Evolutionary conservation across 2,797 vertebrate species (phyloP).

Genomic region (Enteromius fasciolatus): DNA sequence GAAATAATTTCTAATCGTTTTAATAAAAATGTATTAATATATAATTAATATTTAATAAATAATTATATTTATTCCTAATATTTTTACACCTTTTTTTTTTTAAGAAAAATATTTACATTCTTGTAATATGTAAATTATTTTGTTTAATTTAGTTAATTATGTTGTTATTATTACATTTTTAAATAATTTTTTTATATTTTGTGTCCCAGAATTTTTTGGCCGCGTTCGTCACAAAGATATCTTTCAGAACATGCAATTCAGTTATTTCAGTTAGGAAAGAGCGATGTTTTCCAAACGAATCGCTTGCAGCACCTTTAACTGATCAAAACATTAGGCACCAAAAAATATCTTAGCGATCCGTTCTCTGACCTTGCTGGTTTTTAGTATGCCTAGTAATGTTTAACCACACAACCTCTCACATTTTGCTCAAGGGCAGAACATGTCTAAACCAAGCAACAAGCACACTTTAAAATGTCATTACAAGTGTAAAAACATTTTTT

Average conservation of each 20-base stretch:
- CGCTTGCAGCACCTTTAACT: not conserved
- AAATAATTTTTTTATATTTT: not conserved
- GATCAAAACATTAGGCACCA: not conserved
- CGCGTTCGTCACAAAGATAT: not conserved
- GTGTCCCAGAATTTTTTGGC: not conserved
- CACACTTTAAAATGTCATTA: conserved; percentile 28
- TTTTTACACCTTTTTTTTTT: no score
- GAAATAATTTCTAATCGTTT: no score
- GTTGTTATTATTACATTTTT: not conserved
- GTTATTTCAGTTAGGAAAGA: not conserved
- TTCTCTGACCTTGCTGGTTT: not conserved
- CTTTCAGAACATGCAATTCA: not conserved
- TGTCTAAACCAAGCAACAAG: conserved; percentile 22
- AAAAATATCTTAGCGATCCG: not conserved
- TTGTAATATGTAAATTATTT: no score
- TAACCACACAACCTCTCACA: conserved; percentile 18
- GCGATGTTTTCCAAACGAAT: not conserved
- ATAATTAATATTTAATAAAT: no score
- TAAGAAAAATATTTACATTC: no score
- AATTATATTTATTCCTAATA: no score
- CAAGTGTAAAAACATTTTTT: conserved; percentile 36
- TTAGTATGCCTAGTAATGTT: conserved; percentile 25
- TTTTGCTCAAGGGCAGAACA: conserved; percentile 38
- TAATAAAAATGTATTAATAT: no score
- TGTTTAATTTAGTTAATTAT: no score